Percentiles rank a stretch among this genome's conserved stretches.
phyloP scores from a whole-genome alignment of 1,140 invertebrate genomes.

The Lysiphlebus fabarum region DNA sequence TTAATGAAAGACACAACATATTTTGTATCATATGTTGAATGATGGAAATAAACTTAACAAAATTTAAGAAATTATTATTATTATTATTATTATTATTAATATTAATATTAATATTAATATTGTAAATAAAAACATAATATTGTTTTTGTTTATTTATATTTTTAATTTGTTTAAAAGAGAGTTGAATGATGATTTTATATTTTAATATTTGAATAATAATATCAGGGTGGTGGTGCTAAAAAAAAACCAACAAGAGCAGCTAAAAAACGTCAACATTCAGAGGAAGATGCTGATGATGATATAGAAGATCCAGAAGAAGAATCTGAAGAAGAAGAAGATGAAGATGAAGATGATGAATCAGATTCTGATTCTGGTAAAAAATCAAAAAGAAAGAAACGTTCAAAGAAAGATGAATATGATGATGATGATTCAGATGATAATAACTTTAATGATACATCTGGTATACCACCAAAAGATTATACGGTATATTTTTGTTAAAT shows the following conservation, averaged over 20 bases:
- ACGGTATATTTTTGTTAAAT: slow-evolving; percentile 37
- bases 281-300: slow-evolving; percentile 49
- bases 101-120: too few relatives aligned
- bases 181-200: neutral
- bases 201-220: too few relatives aligned
- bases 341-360: slow-evolving; percentile 47
- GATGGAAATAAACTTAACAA: too few relatives aligned
- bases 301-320: slow-evolving; percentile 52
- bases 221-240: slow-evolving; percentile 38
- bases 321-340: slow-evolving; percentile 47
- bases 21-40: too few relatives aligned
- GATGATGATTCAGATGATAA: slow-evolving; percentile 55
- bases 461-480: slow-evolving; percentile 51
- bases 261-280: slow-evolving; percentile 50
- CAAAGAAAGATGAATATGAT: slow-evolving; percentile 52
- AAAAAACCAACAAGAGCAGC: slow-evolving; percentile 47
- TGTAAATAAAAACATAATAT: too few relatives aligned
- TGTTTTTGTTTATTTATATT: too few relatives aligned
- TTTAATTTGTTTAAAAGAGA: too few relatives aligned
- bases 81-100: too few relatives aligned
- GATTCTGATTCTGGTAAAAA: slow-evolving; percentile 44
- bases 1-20: too few relatives aligned
- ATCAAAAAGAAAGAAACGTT: slow-evolving; percentile 47
- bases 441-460: slow-evolving; percentile 46
- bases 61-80: too few relatives aligned